Percentiles rank a stretch among this genome's conserved stretches.
These are phyloP conservation scores for Melanostigma gelatinosum DNA, from an alignment of 2,113 vertebrate genomes.

Conservation along the genomic window DNA sequence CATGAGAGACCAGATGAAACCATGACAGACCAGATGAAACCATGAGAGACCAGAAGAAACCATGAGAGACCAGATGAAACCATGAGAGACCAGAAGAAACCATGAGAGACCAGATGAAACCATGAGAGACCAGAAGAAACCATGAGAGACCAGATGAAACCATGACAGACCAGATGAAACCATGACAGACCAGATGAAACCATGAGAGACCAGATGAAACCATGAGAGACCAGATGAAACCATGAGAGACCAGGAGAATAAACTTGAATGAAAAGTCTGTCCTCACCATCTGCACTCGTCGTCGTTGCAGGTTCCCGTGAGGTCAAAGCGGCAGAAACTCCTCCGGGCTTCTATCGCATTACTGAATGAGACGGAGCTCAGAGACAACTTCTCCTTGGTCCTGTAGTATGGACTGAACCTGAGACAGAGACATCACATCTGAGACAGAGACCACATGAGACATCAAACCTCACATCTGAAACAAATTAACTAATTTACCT, in stretches of 20 bases:
- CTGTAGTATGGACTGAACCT: slow-evolving; percentile 98
- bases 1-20: no score
- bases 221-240: background rate
- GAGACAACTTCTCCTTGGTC: slow-evolving; percentile 94
- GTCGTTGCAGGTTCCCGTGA: slow-evolving; percentile 96
- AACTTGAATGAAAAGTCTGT: background rate
- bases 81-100: no score
- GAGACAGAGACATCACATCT: background rate
- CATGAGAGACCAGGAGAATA: no score
- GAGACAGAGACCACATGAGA: background rate
- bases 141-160: no score
- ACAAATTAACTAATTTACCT: slow-evolving; percentile 82
- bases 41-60: no score
- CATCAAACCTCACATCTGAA: background rate
- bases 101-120: no score
- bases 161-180: background rate
- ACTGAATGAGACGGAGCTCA: slow-evolving; percentile 92
- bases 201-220: background rate
- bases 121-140: no score
- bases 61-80: no score
- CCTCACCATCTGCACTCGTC: slow-evolving; percentile 92
- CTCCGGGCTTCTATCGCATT: slow-evolving; percentile 90
- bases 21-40: no score
- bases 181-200: background rate
- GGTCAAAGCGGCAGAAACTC: slow-evolving; percentile 95